Conservation (phyloP, 2,113 vertebrate genomes). For the Rhinogobius similis region DNA sequence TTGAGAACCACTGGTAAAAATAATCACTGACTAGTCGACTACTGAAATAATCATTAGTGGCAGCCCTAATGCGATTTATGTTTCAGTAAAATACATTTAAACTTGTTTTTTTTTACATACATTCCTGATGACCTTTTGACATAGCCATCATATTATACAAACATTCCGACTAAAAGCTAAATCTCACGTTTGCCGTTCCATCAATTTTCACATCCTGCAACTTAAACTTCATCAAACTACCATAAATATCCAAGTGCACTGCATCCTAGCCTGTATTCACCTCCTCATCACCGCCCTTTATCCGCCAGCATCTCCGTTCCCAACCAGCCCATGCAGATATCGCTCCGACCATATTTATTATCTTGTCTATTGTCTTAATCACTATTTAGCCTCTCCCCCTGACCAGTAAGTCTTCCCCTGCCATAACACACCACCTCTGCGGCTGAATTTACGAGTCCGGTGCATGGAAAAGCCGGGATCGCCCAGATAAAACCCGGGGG, state of each 20-base stretch:
- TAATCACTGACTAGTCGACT: no score
- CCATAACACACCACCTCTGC: conserved; percentile 68
- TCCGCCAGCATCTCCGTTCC: conserved; percentile 25
- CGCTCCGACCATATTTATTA: conserved; percentile 49
- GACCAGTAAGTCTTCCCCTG: conserved; percentile 57
- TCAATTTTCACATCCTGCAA: background rate
- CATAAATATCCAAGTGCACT: background rate
- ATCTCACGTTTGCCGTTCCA: no score
- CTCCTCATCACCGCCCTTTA: conserved; percentile 23
- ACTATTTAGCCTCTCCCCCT: conserved; percentile 49
- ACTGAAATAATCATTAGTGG: no score
- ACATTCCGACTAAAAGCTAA: no score
- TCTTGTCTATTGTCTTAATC: conserved; percentile 46
- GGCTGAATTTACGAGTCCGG: conserved; percentile 71
- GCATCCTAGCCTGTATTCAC: conserved; percentile 20
- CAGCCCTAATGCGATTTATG: no score
- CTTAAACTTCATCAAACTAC: background rate
- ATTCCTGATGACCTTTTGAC: no score
- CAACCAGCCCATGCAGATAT: conserved; percentile 23
- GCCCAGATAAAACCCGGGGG: conserved; percentile 70
- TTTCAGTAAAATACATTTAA: no score
- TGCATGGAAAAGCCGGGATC: conserved; percentile 69
- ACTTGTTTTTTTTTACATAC: no score
- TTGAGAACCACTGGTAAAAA: no score
- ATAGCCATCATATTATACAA: no score